Conservation (phyloP, 2,888 invertebrate species). For the Eupithecia centaureata region DNA sequence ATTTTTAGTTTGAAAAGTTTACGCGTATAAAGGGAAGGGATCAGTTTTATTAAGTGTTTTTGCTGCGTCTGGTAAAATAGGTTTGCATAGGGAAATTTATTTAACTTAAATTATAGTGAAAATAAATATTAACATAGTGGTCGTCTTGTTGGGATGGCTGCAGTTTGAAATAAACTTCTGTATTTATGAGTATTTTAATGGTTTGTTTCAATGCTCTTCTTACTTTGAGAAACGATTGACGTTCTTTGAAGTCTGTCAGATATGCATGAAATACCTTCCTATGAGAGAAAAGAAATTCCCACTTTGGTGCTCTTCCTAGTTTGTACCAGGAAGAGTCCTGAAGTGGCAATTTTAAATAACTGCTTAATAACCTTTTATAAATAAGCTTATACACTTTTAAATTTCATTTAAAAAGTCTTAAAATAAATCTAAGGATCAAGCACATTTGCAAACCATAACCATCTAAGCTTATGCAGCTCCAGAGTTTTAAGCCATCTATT, state of each 20-base stretch:
- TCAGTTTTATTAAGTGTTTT: constrained; percentile 5
- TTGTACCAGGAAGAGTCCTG: too few relatives aligned
- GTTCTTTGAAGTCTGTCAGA: background rate
- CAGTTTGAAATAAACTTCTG: background rate
- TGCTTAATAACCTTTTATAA: too few relatives aligned
- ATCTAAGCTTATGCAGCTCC: background rate
- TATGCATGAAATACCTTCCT: background rate
- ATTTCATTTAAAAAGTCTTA: background rate
- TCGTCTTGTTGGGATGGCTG: background rate
- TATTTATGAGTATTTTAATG: background rate
- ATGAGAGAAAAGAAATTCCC: background rate
- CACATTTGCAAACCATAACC: background rate
- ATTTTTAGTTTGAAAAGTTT: constrained; percentile 33
- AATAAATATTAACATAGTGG: background rate
- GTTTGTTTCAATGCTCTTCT: background rate
- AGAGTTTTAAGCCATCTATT: background rate
- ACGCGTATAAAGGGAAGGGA: constrained; percentile 14
- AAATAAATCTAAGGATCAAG: background rate
- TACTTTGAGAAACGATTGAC: background rate
- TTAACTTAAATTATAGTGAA: background rate
- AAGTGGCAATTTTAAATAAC: too few relatives aligned
- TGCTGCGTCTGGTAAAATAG: background rate
- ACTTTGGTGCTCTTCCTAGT: background rate
- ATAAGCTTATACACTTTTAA: too few relatives aligned
- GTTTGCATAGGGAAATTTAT: background rate